Percentiles rank a stretch among this genome's conserved stretches.
These are phyloP conservation scores for Yponomeuta malinellus DNA, from an alignment of 2,888 invertebrate genomes.

Conservation along the genomic window DNA sequence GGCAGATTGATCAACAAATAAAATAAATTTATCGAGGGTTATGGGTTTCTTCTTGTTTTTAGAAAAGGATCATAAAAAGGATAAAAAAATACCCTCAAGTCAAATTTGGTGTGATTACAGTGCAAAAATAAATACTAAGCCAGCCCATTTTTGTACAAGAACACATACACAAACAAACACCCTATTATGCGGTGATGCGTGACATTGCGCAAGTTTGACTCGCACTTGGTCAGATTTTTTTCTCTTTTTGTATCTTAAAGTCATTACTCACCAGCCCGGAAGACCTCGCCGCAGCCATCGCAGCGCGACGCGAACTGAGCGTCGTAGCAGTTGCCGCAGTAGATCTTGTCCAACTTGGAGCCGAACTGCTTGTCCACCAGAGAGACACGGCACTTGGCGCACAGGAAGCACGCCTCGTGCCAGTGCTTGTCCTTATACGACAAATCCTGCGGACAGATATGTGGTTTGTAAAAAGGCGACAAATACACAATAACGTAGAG, in stretches of 20 bases:
- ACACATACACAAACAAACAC: too few species aligned
- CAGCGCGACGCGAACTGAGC: constrained; percentile 99
- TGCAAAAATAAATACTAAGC: too few species aligned
- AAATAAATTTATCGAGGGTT: too few species aligned
- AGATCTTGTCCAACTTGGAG: constrained; percentile 98
- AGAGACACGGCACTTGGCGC: constrained; percentile 97
- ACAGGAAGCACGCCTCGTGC: constrained; percentile 99
- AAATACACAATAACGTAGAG: background rate
- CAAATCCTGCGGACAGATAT: constrained; percentile 87
- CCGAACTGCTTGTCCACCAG: constrained; percentile 99
- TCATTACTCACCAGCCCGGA: constrained; percentile 93
- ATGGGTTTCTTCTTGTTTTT: too few species aligned
- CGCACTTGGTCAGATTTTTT: background rate
- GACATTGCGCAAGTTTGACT: too few species aligned
- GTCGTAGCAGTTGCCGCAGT: constrained; percentile 99
- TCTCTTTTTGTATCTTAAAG: background rate
- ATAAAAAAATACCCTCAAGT: too few species aligned
- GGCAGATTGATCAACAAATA: too few species aligned
- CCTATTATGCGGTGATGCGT: too few species aligned
- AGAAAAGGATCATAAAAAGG: too few species aligned
- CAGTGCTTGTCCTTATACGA: constrained; percentile 99
- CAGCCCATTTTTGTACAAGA: too few species aligned
- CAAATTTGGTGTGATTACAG: too few species aligned
- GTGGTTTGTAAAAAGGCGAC: background rate
- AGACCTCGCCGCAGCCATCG: constrained; percentile 99